Evolutionary conservation across 2,797 vertebrate genomes (phyloP), one percentile per base, ranked within the genome.

Genomic region (Eremophila alpestris): DNA sequence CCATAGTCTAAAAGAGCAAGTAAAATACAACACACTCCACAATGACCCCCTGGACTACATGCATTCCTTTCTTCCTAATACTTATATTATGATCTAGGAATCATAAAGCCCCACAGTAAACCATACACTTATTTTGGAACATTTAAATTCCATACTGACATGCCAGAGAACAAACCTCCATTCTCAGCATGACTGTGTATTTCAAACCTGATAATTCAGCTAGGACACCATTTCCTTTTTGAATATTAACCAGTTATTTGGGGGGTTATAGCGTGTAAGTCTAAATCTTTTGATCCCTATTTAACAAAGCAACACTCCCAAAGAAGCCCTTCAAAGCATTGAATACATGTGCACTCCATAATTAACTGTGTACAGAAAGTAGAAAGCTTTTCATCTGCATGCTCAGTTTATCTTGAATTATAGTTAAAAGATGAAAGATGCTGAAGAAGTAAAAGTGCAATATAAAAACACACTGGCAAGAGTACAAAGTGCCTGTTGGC

Each of bases 241-340:
- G 79, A 85, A 79, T 41, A 87, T 36, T 71, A 76, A 46, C 27
- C 32, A 76, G 21, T n/a, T 40, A 19, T 43, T 56, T 58, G 6
- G 3, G 1, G 6, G 32, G 20, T 74, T 59, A 77, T 2, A 51
- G 7, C 3, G 1, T 7, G 5, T 21, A 40, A n/a, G 10, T 41
- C 13, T 46, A 54, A 69, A 45, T 12, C 18, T 67, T 77, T 62
- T 17, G 36, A 26, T 16, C 26, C 20, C 15, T 29, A 4, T 55
- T 54, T 70, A 52, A 89, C 29, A 90, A 45, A 63, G 34, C 20
- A 51, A 60, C 17, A 62, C 30, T 51, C 26, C 60, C 29, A 12
- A 81, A 83, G 21, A 70, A 85, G 32, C 26, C 78, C 46, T 54
- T 93, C 65, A 81, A 84, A 91, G 78, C 23, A 56, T 21, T 29